Conservation (phyloP, 2,113 vertebrate species). For the Alexandromys fortis region DNA sequence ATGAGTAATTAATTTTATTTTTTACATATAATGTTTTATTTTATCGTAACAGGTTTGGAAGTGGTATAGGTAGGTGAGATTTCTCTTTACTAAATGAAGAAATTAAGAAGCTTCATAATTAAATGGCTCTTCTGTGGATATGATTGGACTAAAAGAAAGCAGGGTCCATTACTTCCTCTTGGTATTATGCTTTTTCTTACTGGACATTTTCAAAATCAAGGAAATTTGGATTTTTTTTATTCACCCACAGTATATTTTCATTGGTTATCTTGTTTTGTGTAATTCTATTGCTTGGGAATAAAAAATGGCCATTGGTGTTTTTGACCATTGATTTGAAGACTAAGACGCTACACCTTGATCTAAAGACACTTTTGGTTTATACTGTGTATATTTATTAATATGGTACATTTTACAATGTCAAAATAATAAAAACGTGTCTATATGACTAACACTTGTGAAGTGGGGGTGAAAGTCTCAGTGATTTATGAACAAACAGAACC, state of each 20-base stretch:
- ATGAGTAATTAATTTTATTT: conserved; percentile 58
- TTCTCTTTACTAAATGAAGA: conserved; percentile 46
- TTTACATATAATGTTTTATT: conserved; percentile 60
- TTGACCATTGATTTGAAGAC: conserved; percentile 7
- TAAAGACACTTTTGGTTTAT: conserved; percentile 1
- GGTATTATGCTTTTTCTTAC: neutral
- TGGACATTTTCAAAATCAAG: neutral
- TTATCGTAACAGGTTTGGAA: conserved; percentile 51
- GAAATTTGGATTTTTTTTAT: conserved; percentile 23
- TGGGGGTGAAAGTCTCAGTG: conserved; percentile 1
- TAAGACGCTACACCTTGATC: conserved; percentile 12
- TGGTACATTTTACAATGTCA: conserved; percentile 29
- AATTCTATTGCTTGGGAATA: neutral
- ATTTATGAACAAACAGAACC: neutral
- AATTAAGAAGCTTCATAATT: neutral
- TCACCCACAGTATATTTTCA: neutral
- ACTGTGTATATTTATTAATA: conserved; percentile 7
- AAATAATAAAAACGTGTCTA: neutral
- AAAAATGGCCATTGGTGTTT: conserved; percentile 13
- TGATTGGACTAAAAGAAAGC: neutral
- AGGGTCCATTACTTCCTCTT: neutral
- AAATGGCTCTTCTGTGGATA: neutral
- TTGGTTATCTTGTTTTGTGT: conserved; percentile 36
- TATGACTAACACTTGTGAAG: neutral
- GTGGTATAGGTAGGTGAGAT: conserved; percentile 23